Percentiles rank a stretch among this genome's conserved stretches.
These are phyloP conservation scores for Esperia sulphurella DNA, from an alignment of 2,888 invertebrate genomes.

Conservation along the genomic window DNA sequence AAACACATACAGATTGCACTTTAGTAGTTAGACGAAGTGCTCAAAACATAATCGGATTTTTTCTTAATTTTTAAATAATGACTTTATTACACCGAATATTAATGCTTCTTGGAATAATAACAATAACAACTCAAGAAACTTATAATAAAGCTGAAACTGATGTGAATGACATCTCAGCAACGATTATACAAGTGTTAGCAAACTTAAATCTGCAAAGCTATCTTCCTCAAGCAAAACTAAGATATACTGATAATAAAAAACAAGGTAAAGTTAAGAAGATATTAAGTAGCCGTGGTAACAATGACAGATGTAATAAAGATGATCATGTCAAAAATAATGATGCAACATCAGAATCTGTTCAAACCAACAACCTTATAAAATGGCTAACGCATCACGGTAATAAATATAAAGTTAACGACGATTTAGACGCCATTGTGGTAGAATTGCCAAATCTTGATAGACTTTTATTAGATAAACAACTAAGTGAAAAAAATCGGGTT, in stretches of 20 bases:
- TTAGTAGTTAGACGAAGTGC: no score
- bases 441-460: slow-evolving; percentile 24
- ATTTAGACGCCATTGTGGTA: slow-evolving; percentile 38
- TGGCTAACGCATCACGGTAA: slow-evolving; percentile 11
- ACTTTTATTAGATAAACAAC: slow-evolving; percentile 4
- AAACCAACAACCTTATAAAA: not conserved
- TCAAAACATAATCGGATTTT: not conserved
- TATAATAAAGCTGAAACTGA: no score
- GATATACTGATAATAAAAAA: no score
- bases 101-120: not conserved
- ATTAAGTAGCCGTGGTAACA: not conserved
- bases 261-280: no score
- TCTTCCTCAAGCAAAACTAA: no score
- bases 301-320: not conserved
- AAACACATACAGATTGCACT: no score
- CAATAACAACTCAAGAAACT: not conserved
- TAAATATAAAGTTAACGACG: slow-evolving; percentile 27
- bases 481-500: no score
- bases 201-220: no score
- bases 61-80: not conserved
- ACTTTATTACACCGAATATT: not conserved
- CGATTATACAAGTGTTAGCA: no score
- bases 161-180: no score
- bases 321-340: not conserved
- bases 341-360: not conserved